These are phyloP conservation scores for Eudasyphora cyanicolor DNA, from an alignment of 2,888 invertebrate genomes.

Conservation along the genomic window DNA sequence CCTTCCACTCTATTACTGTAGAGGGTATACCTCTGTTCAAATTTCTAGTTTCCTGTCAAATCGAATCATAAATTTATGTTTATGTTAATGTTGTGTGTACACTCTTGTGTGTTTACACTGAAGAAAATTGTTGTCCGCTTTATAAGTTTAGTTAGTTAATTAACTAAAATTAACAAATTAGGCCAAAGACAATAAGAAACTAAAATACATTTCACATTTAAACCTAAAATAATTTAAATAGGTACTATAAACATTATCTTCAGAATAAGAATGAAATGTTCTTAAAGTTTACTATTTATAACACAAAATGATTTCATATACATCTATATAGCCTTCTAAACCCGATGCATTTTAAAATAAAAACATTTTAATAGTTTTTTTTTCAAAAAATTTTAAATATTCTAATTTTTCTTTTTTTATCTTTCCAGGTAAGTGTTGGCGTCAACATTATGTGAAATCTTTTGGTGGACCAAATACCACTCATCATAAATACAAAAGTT, in stretches of 20 bases:
- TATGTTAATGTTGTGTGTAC: not conserved
- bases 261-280: too few species aligned
- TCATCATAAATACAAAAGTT: not conserved
- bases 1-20: too few species aligned
- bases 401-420: conserved; percentile 49
- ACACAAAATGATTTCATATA: too few species aligned
- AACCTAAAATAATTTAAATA: not conserved
- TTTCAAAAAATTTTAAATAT: conserved; percentile 13
- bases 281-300: too few species aligned
- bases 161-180: too few species aligned
- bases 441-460: not conserved
- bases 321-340: too few species aligned
- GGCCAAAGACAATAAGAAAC: too few species aligned
- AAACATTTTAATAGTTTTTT: conserved; percentile 20
- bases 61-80: conserved; percentile 3
- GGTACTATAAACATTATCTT: too few species aligned
- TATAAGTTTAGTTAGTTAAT: not conserved
- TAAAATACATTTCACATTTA: not conserved
- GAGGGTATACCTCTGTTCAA: too few species aligned
- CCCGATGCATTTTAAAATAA: not conserved
- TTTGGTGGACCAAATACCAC: too few species aligned
- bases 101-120: too few species aligned
- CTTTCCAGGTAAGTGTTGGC: conserved; percentile 66
- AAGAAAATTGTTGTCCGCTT: too few species aligned
- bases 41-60: conserved; percentile 6